Percentiles rank a stretch among this genome's conserved stretches.
Evolutionary conservation across 2,888 invertebrate species (phyloP).

Genomic region (Seladonia tumulorum): DNA sequence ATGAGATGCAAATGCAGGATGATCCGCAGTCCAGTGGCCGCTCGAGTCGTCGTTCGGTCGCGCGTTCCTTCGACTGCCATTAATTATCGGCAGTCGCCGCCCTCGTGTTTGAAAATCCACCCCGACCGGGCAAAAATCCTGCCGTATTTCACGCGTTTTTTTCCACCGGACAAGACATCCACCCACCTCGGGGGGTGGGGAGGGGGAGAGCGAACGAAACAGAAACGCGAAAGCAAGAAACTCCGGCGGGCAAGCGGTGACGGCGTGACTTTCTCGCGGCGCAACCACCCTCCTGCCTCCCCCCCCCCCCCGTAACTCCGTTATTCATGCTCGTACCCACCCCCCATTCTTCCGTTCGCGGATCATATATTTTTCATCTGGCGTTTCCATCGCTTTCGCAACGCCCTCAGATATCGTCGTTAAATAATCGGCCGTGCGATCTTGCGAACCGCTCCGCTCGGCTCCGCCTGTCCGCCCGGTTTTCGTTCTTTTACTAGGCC

Average conservation of each 20-base stretch:
- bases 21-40: constrained; percentile 5
- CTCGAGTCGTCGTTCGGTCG: not conserved
- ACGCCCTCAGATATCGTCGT: constrained; percentile 58
- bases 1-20: not conserved
- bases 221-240: constrained; percentile 48
- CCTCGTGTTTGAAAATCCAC: constrained; percentile 26
- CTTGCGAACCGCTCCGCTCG: constrained; percentile 36
- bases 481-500: not conserved
- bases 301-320: constrained; percentile 24
- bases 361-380: constrained; percentile 58
- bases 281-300: constrained; percentile 9
- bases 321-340: constrained; percentile 53
- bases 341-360: constrained; percentile 43
- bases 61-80: constrained; percentile 13
- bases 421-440: constrained; percentile 61
- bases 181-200: constrained; percentile 24
- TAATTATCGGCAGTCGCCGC: constrained; percentile 28
- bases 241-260: constrained; percentile 32
- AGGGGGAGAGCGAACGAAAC: constrained; percentile 42
- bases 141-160: constrained; percentile 29
- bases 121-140: constrained; percentile 25
- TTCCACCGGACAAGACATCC: constrained; percentile 19
- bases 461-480: constrained; percentile 12
- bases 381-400: constrained; percentile 46
- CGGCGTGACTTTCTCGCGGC: constrained; percentile 51